Percentiles rank a stretch among this genome's conserved stretches.
Evolutionary conservation across 2,888 invertebrate species (phyloP).

Genomic region (Harmothoe impar): DNA sequence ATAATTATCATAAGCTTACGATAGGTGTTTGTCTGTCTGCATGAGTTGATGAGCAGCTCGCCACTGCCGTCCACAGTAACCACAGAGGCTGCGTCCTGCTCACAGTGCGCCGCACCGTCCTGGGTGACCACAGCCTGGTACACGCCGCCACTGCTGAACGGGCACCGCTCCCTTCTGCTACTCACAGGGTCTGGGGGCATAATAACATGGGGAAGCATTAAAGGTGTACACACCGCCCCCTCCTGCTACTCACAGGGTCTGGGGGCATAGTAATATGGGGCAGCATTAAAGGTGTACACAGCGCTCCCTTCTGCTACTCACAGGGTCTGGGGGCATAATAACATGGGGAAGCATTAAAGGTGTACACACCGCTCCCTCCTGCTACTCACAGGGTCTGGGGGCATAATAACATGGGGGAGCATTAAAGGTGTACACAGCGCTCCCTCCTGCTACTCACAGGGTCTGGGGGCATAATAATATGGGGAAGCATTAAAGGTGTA

Average conservation of each 20-base stretch:
- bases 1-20: neutral
- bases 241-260: neutral
- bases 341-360: too few species aligned
- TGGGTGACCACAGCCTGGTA: constrained; percentile 21
- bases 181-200: neutral
- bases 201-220: too few species aligned
- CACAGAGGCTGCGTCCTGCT: neutral
- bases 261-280: too few species aligned
- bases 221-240: too few species aligned
- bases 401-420: too few species aligned
- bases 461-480: neutral
- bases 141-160: neutral
- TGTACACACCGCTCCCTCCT: neutral
- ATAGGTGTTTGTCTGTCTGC: neutral
- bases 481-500: too few species aligned
- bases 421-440: too few species aligned
- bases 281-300: too few species aligned
- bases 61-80: neutral
- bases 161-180: neutral
- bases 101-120: neutral
- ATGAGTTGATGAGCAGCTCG: neutral
- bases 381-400: neutral
- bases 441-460: neutral
- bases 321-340: neutral
- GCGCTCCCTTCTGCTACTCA: neutral